These are phyloP conservation scores for Plemyria rubiginata DNA, from an alignment of 2,888 invertebrate genomes.

Conservation along the genomic window DNA sequence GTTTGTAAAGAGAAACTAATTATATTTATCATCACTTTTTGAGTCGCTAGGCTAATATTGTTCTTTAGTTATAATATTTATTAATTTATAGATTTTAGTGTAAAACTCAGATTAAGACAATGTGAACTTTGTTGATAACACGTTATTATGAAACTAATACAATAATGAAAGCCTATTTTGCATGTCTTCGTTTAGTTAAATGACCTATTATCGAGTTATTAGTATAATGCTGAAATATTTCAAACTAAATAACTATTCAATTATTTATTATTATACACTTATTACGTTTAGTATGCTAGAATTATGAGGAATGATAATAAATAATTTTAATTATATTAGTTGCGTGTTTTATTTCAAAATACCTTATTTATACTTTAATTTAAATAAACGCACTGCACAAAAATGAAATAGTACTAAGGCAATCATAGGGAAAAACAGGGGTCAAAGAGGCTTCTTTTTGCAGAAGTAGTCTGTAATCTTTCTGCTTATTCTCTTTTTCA, in stretches of 20 bases:
- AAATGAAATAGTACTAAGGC: not conserved
- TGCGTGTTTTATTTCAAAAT: constrained; percentile 64
- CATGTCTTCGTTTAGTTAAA: constrained; percentile 72
- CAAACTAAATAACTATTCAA: constrained; percentile 84
- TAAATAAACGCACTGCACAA: not conserved
- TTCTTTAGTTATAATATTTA: constrained; percentile 57
- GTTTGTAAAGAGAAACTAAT: constrained; percentile 73
- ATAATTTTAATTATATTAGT: constrained; percentile 86
- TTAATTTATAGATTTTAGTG: constrained; percentile 53
- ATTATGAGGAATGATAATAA: constrained; percentile 86
- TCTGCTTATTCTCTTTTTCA: constrained; percentile 64
- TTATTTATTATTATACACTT: constrained; percentile 85
- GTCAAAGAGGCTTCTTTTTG: constrained; percentile 60
- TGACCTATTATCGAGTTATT: constrained; percentile 77
- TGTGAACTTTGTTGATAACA: constrained; percentile 63
- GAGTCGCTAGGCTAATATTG: constrained; percentile 67
- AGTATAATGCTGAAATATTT: constrained; percentile 82
- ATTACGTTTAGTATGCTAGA: constrained; percentile 86
- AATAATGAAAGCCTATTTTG: constrained; percentile 82
- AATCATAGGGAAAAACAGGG: not conserved
- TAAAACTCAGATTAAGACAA: constrained; percentile 47
- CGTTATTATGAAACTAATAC: constrained; percentile 74
- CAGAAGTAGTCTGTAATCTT: constrained; percentile 78
- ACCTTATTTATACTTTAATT: constrained; percentile 9
- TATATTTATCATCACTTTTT: constrained; percentile 72